A percentile compares a stretch with the other conserved stretches of the same genome.
Conservation (phyloP, 2,113 vertebrate genomes). For the Pluvialis apricaria region DNA sequence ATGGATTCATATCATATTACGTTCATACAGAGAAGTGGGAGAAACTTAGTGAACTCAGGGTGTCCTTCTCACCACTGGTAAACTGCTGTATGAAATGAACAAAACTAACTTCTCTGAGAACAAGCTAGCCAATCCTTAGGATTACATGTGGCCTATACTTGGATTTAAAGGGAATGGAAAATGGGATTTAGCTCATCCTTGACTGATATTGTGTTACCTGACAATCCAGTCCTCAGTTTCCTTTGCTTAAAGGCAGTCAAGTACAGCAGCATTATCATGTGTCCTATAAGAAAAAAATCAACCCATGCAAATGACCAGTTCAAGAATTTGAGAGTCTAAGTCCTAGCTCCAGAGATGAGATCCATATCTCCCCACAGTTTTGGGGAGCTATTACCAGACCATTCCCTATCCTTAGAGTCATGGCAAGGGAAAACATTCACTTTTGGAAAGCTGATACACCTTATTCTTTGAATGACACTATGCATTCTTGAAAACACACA, state of each 20-base stretch:
- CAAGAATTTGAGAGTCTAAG: neutral
- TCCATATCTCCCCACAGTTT: neutral
- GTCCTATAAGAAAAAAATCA: neutral
- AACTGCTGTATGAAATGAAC: neutral
- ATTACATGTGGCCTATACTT: neutral
- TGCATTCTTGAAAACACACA: neutral
- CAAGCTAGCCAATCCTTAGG: neutral
- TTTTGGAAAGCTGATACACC: neutral
- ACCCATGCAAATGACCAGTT: neutral
- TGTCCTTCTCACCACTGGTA: neutral
- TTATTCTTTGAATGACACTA: neutral
- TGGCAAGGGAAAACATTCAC: neutral
- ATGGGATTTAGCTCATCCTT: neutral
- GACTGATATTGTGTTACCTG: neutral
- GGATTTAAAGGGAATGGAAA: neutral
- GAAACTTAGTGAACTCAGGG: neutral
- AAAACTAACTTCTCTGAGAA: neutral
- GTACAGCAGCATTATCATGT: neutral
- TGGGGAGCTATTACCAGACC: neutral
- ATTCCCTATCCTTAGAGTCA: neutral
- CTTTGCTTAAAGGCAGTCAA: neutral
- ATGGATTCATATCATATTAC: neutral
- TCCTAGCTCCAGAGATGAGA: neutral
- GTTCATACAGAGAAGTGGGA: neutral
- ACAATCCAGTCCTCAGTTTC: neutral